phyloP scores from a whole-genome alignment of 2,797 vertebrate genomes.

The Alca torda region DNA sequence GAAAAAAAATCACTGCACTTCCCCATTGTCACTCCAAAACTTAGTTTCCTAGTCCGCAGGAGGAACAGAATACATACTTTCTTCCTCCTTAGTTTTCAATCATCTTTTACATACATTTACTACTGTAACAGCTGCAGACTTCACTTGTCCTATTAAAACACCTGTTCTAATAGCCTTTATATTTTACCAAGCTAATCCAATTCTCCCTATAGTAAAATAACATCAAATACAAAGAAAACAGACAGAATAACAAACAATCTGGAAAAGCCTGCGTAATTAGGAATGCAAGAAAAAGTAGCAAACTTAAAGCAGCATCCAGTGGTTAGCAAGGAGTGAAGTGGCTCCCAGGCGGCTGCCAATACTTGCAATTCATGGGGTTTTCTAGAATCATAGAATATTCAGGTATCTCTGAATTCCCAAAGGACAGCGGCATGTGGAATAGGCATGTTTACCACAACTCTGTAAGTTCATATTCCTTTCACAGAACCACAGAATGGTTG shows the following conservation, averaged over 20 bases:
- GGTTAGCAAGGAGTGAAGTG: not conserved
- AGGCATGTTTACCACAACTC: not conserved
- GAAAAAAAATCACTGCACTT: not conserved
- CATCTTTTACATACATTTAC: not conserved
- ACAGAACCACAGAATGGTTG: not conserved
- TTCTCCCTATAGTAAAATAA: not conserved
- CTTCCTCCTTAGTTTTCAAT: not conserved
- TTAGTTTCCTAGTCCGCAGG: not conserved
- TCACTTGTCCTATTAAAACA: not conserved
- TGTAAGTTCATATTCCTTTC: not conserved
- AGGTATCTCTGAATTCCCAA: not conserved
- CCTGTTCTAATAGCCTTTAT: not conserved
- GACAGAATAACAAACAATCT: not conserved
- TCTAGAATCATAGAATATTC: not conserved
- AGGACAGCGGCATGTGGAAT: rapidly evolving
- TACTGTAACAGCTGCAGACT: not conserved
- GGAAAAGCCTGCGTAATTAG: not conserved
- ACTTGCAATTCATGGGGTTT: not conserved
- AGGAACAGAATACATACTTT: not conserved
- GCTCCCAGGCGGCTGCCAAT: not conserved
- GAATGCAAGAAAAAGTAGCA: not conserved
- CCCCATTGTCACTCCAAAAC: not conserved
- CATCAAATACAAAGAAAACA: not conserved
- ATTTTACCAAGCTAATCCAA: not conserved
- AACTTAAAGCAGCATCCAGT: not conserved